Evolutionary conservation across 2,888 invertebrate genomes (phyloP).

Genomic region (Xestia sexstrigata): DNA sequence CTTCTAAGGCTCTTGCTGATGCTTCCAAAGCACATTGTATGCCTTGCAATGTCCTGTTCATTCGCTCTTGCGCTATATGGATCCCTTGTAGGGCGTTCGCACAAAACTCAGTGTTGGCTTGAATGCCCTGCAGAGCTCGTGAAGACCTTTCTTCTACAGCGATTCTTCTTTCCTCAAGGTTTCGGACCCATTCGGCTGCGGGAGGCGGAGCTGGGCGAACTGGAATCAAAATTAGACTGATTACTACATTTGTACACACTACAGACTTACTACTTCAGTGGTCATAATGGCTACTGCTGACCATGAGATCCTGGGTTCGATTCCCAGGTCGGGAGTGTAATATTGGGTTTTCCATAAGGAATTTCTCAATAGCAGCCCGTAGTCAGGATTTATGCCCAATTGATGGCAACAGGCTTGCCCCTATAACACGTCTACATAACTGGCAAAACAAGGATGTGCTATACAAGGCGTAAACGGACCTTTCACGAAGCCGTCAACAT

Average conservation of each 20-base stretch:
- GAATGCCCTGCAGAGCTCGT: slow-evolving; percentile 28
- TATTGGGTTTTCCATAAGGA: neutral
- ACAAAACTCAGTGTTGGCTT: slow-evolving; percentile 19
- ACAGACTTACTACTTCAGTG: neutral
- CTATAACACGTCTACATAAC: neutral
- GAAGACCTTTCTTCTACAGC: slow-evolving; percentile 19
- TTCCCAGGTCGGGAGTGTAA: neutral
- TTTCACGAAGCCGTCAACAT: no score
- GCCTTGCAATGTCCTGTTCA: slow-evolving; percentile 28
- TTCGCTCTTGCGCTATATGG: slow-evolving; percentile 18
- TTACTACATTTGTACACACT: neutral
- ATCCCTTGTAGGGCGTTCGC: slow-evolving; percentile 26
- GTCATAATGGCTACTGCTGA: neutral
- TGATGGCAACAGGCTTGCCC: neutral
- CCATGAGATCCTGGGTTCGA: neutral
- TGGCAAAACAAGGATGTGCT: neutral
- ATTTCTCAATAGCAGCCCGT: neutral
- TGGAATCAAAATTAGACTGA: slow-evolving; percentile 2
- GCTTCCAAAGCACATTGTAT: slow-evolving; percentile 27
- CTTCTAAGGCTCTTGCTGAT: slow-evolving; percentile 21
- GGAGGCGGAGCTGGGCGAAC: neutral
- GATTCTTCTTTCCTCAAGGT: slow-evolving; percentile 20
- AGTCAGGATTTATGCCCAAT: neutral
- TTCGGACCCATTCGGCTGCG: neutral
- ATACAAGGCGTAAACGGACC: no score